A percentile compares a stretch with the other conserved stretches of the same genome.
These are phyloP conservation scores for Buceros bicornis DNA, from an alignment of 2,797 vertebrate genomes.

Conservation along the genomic window DNA sequence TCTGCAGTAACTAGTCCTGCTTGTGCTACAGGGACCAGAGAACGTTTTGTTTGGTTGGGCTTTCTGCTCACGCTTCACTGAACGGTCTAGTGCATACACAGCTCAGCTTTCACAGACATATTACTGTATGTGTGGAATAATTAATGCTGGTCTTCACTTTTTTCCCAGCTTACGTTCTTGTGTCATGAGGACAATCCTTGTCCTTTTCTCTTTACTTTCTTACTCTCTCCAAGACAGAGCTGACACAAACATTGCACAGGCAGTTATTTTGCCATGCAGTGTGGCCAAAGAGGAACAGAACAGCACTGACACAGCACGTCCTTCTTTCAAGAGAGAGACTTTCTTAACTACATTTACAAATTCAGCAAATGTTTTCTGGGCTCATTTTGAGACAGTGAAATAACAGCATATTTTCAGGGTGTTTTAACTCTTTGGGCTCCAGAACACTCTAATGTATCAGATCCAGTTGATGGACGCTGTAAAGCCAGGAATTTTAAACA, in stretches of 20 bases:
- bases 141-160: background rate
- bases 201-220: background rate
- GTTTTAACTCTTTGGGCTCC: background rate
- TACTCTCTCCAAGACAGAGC: background rate
- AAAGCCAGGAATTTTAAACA: background rate
- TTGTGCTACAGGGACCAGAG: background rate
- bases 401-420: background rate
- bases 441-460: background rate
- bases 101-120: background rate
- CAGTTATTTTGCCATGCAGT: background rate
- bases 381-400: background rate
- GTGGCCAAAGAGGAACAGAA: background rate
- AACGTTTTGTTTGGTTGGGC: background rate
- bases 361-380: background rate
- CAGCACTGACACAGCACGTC: background rate
- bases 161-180: background rate
- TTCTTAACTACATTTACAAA: background rate
- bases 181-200: background rate
- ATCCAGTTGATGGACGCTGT: background rate
- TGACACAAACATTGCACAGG: background rate
- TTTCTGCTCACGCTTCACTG: background rate
- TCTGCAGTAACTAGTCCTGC: background rate
- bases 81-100: background rate
- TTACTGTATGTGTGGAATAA: background rate
- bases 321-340: accelerated